Evolutionary conservation across 2,888 invertebrate genomes (phyloP), one percentile per base, ranked within the genome.

Genomic region (Biston betularia): DNA sequence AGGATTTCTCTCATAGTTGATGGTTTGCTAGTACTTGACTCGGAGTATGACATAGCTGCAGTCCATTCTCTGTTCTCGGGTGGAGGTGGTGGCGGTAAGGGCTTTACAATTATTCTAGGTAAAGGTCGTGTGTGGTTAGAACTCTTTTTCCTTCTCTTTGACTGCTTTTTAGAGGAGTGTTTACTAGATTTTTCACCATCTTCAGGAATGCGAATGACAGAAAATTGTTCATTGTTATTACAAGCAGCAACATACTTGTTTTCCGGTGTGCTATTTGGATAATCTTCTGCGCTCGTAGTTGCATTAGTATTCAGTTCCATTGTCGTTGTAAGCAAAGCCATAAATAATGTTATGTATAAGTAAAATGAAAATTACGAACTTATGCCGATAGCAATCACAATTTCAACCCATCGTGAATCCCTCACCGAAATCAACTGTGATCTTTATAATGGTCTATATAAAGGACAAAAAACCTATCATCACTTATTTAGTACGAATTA

Each of bases 1-100:
- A 98, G 88, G 8, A 97, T 97, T 88, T 98, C 98, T 63, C 97
- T 95, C 98, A 98, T 98, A 38, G 98, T 98, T 35, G 96, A 96
- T n/a, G 96, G 96, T 88, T 79, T 76, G 66, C 79, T 85, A 58
- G 85, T 74, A 72, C 78, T 85, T 66, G 88, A 74, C 74, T 93
- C 89, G 57, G 86, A 81, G 80, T 92, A 88, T 33, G 92, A 87
- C 57, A 88, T 82, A 54, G 93, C 92, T 67, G 92, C 90, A 56
- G 88, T 91, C 92, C 94, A 93, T 83, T 93, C 93, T 65, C 92
- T 85, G 49, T 81, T 90, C 71, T 94, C 93, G 38, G 93, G 88
- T 4, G 93, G 92, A 35, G 95, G 94, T 57, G 95, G 95, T 44
- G 96, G 96, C 73, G 97, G 96, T 83, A 97, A 91, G 10, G 97